Evolutionary conservation across 2,797 vertebrate genomes (phyloP), one percentile per base, ranked within the genome.

Genomic region (Silurus lanzhouensis): DNA sequence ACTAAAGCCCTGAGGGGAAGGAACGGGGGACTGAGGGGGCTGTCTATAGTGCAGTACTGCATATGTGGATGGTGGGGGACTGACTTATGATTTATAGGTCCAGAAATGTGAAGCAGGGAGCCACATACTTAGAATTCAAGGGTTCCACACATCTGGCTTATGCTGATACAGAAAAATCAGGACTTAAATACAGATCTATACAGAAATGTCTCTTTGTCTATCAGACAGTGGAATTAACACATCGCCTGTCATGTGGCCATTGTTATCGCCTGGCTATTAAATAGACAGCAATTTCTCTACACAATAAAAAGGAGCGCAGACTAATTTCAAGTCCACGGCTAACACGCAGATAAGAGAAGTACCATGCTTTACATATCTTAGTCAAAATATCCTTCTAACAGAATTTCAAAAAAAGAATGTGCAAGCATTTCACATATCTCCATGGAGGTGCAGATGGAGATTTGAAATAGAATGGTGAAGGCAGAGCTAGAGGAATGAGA

Each of bases 331-430:
- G 27, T 68, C 81, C 88, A 90, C 90, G 83, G 90, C 63, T 75
- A 76, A 81, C 78, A 87, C 86, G 85, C 83, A 91, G 92, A 93
- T 92, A 92, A 91, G 81, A 87, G 76, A 52, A 80, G 89, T 88
- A 79, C 67, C 75, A 82, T 85, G 84, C 85, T 89, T 82, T 91
- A 89, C 91, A 86, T 84, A 85, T 88, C 90, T 92, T 91, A 91
- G 89, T 91, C 89, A 92, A 93, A 92, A 94, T 93, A 92, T 92
- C 91, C 88, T 93, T 90, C 91, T 93, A 92, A 93, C 90, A 91
- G 90, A 92, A 92, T 89, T 90, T 90, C 91, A 92, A 93, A 70
- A 52, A 91, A 89, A 25, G 71, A 38, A 5, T 77, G 71, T 55
- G 87, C 84, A 89, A 91, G 89, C 78, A 86, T 84, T 78, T 87